A percentile compares a stretch with the other conserved stretches of the same genome.
phyloP scores from a whole-genome alignment of 2,888 invertebrate genomes.

The Meiosimyza decipiens region DNA sequence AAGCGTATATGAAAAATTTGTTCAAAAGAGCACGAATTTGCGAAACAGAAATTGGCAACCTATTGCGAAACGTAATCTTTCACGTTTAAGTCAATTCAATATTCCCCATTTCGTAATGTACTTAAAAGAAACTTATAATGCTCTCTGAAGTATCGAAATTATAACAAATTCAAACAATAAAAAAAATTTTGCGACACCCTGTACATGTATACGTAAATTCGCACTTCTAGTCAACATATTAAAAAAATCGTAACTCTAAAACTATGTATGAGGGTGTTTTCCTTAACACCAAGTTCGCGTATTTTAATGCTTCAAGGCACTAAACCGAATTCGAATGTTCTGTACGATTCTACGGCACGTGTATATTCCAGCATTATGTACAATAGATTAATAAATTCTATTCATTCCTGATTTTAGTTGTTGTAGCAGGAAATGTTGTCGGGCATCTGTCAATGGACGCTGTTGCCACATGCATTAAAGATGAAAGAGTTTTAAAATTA shows the following conservation, averaged over 20 bases:
- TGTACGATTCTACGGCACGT: not conserved
- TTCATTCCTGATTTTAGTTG: slow-evolving; percentile 17
- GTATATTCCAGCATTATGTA: not conserved
- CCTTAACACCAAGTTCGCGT: not conserved
- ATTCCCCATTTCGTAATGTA: too few relatives aligned
- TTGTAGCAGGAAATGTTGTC: slow-evolving; percentile 21
- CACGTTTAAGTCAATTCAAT: too few relatives aligned
- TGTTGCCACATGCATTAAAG: not conserved
- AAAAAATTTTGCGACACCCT: too few relatives aligned
- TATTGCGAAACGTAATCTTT: too few relatives aligned
- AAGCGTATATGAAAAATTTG: too few relatives aligned
- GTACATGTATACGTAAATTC: too few relatives aligned
- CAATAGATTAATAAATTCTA: slow-evolving; percentile 8
- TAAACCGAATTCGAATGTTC: not conserved
- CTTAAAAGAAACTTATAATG: too few relatives aligned
- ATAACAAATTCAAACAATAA: too few relatives aligned
- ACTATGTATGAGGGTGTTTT: not conserved
- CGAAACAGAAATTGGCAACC: too few relatives aligned
- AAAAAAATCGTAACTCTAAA: not conserved
- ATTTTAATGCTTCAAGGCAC: not conserved
- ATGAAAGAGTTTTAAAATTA: too few relatives aligned
- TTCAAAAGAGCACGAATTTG: too few relatives aligned
- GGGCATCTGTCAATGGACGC: not conserved
- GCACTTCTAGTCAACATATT: not conserved
- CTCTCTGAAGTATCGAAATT: too few relatives aligned